A percentile compares a stretch with the other conserved stretches of the same genome.
phyloP scores from a whole-genome alignment of 2,888 invertebrate genomes.

The Mesoligia furuncula region DNA sequence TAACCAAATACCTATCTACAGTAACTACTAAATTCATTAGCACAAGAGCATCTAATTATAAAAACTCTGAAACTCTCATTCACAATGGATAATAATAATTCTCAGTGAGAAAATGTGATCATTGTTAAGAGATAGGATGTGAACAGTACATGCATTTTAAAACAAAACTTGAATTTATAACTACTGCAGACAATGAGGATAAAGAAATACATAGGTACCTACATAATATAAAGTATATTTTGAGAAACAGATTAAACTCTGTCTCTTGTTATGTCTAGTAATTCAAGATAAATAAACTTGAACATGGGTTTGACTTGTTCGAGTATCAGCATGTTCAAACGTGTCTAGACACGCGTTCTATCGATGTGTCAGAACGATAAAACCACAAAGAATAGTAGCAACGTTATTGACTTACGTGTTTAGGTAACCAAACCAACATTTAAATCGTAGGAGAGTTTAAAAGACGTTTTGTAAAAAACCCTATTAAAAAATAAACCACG shows the following conservation, averaged over 20 bases:
- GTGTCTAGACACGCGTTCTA: constrained; percentile 26
- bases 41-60: not conserved
- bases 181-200: constrained; percentile 2
- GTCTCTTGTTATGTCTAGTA: not conserved
- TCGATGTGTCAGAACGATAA: constrained; percentile 16
- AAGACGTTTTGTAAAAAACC: constrained; percentile 26
- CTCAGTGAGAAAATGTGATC: constrained; percentile 26
- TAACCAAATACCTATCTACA: not conserved
- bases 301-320: not conserved
- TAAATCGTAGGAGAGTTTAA: constrained; percentile 10
- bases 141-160: constrained; percentile 15
- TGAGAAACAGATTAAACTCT: constrained; percentile 7
- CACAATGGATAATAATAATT: constrained; percentile 36
- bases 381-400: not conserved
- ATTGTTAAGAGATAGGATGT: constrained; percentile 45
- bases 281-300: constrained; percentile 14
- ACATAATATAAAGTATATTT: constrained; percentile 11
- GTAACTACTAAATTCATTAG: not conserved
- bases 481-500: constrained; percentile 34
- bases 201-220: not conserved
- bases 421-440: not conserved
- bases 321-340: constrained; percentile 23
- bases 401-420: constrained; percentile 6
- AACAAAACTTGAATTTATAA: constrained; percentile 26
- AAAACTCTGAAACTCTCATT: constrained; percentile 10